Evolutionary conservation across 2,113 vertebrate species (phyloP).

Genomic region (Gallinago jamesoni): DNA sequence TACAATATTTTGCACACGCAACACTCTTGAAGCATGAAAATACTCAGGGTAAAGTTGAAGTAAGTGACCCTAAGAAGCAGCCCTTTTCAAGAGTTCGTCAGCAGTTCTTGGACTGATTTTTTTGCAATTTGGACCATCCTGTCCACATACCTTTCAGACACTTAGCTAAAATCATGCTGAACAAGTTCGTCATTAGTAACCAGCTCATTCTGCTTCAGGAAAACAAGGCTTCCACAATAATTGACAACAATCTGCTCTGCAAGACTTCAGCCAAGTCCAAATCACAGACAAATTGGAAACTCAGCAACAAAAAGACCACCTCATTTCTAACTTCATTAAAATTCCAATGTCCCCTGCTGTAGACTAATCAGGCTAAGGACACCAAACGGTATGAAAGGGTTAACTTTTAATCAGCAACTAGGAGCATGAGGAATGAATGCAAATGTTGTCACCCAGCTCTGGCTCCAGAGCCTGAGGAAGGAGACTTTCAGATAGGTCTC

Average conservation of each 20-base stretch:
- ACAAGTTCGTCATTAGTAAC: slow-evolving; percentile 11
- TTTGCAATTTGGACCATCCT: neutral
- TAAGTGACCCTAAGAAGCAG: neutral
- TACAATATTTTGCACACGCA: neutral
- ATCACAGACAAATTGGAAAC: neutral
- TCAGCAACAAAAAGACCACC: neutral
- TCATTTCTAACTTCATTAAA: neutral
- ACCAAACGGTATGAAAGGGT: neutral
- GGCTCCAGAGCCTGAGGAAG: neutral
- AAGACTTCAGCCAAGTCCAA: neutral
- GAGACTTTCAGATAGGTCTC: neutral
- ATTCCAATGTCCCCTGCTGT: neutral
- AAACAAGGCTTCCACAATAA: neutral
- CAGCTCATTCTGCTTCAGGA: neutral
- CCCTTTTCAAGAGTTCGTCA: neutral
- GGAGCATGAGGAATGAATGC: neutral
- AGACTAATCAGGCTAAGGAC: neutral
- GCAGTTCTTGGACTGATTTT: neutral
- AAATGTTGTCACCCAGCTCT: neutral
- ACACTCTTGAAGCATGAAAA: neutral
- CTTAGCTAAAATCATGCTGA: slow-evolving; percentile 5
- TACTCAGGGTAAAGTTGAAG: neutral
- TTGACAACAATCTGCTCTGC: neutral
- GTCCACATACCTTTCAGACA: neutral
- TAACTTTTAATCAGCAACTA: slow-evolving; percentile 45